Evolutionary conservation across 2,888 invertebrate genomes (phyloP), one percentile per base, ranked within the genome.

Genomic region (Microctonus aethiopoides): DNA sequence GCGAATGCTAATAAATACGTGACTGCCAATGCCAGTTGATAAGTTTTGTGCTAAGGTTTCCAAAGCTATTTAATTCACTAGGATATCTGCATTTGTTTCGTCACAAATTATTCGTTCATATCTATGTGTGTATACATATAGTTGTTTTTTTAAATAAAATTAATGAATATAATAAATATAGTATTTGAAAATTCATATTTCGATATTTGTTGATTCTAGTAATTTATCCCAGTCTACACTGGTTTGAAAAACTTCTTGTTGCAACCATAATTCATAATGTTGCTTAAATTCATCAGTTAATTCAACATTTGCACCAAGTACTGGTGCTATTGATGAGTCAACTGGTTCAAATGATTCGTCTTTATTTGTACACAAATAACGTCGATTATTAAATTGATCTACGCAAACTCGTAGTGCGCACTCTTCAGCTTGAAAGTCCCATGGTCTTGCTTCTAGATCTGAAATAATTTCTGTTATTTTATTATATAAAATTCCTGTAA

Each of bases 381-480:
- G 91, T 24, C 99, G 91, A 83, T 94, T 93, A 87, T 99, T 99
- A 83, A 99, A 99, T 71, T 96, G 91, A 88, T 99, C 99, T 2
- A 99, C 98, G 75, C 95, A 95, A 0, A 95, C 93, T 73, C 98
- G 91, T 70, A 99, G 88, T 11, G 96, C 94, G 86, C 97, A 97
- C 85, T 99, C 99, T 86, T 99, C 99, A 36, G 95, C 96, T 88
- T 99, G 95, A 80, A 96, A 99, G 86, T 99, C 98, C 98, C 98
- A 98, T 0, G 98, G 98, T 72, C 97, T 90, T 0, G 98, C 98
- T 88, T 99, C 98, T 80, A 98, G 91, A 89, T 98, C 95, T 92
- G 36, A 6, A 59, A 36, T 16, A 46, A 39, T 26, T 61, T 9
- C 16, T 16, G 4, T 46, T 7, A 16, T 1, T n/a, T 46, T 5